phyloP scores from a whole-genome alignment of 2,113 vertebrate species.

The Benitochromis conjunctus region DNA sequence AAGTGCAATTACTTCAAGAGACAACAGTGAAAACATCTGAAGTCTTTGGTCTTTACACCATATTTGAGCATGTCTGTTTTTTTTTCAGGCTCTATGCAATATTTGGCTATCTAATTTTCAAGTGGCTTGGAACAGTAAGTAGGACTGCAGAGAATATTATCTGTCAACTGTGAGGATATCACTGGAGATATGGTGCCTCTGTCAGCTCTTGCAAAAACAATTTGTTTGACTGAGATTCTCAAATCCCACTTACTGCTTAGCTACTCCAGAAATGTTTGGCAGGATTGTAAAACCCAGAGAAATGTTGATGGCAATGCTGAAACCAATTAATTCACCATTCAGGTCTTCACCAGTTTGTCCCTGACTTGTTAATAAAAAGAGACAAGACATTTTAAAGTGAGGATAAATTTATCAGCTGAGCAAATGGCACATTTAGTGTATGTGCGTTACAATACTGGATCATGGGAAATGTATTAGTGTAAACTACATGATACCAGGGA shows the following conservation, averaged over 20 bases:
- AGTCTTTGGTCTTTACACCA: background rate
- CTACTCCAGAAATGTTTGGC: background rate
- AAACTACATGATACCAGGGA: background rate
- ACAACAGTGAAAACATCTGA: slow-evolving; percentile 18
- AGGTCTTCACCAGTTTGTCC: background rate
- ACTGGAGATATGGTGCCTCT: background rate
- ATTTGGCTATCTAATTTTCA: background rate
- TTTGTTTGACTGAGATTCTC: background rate
- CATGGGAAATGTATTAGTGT: background rate
- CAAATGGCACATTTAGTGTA: background rate
- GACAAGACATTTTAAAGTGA: background rate
- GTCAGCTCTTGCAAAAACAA: background rate
- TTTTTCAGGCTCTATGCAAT: background rate
- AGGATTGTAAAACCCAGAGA: background rate
- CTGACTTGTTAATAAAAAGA: background rate
- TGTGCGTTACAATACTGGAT: background rate
- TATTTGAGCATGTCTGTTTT: background rate
- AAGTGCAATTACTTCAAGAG: slow-evolving; percentile 16
- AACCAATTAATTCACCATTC: background rate
- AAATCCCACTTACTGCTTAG: background rate
- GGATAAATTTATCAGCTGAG: background rate
- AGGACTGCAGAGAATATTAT: background rate
- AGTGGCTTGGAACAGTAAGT: background rate
- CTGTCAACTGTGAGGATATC: background rate
- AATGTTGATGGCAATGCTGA: background rate